phyloP scores from a whole-genome alignment of 2,113 vertebrate species.

The Phalacrocorax aristotelis region DNA sequence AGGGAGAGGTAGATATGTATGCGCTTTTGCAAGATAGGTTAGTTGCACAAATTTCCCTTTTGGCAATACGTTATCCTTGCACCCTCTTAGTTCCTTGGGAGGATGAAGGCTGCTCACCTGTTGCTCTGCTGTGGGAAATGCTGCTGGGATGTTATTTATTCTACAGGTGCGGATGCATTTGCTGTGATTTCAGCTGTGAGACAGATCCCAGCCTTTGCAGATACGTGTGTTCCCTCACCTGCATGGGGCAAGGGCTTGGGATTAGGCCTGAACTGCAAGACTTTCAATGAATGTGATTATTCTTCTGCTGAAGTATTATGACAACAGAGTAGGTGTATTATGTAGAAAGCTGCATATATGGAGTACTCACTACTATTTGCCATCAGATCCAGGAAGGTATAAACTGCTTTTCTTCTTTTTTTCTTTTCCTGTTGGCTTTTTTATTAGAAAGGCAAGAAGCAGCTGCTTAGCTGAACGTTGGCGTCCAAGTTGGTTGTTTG shows the following conservation, averaged over 20 bases:
- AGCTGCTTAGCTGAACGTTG: slow-evolving; percentile 32
- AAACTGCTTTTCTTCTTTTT: not conserved
- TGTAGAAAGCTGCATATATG: not conserved
- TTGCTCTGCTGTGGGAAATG: not conserved
- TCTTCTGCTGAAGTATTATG: not conserved
- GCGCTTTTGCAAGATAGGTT: not conserved
- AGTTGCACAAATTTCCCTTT: not conserved
- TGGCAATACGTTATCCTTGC: not conserved
- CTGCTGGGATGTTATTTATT: not conserved
- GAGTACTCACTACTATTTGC: not conserved
- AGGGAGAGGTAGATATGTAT: not conserved
- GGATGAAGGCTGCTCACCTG: not conserved
- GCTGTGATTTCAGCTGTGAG: not conserved
- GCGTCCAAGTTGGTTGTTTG: slow-evolving; percentile 47
- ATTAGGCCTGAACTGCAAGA: not conserved
- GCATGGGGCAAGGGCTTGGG: not conserved
- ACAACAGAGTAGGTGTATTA: not conserved
- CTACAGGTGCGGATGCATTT: fast-evolving
- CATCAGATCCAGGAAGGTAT: not conserved
- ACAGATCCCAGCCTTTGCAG: not conserved
- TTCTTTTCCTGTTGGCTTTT: not conserved
- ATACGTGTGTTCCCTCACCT: fast-evolving
- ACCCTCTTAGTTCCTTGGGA: not conserved
- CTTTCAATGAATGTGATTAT: not conserved
- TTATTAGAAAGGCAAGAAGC: slow-evolving; percentile 30